Conservation (phyloP, 2,888 invertebrate genomes). For the Callyntrura guangdongensis region DNA sequence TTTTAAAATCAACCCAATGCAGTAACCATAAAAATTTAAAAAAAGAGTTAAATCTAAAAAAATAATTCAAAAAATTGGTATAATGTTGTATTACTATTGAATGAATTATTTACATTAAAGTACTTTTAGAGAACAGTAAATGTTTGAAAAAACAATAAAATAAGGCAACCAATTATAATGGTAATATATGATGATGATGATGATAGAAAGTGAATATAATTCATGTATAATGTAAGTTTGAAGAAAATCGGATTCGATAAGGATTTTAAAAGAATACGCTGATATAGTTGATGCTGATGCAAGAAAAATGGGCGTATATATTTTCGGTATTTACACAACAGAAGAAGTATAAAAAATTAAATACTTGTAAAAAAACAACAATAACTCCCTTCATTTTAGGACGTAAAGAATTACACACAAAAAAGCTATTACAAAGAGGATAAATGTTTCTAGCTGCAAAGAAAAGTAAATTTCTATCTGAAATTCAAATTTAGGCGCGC, state of each 20-base stretch:
- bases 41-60: no score
- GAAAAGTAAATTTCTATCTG: no score
- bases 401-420: no score
- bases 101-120: no score
- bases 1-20: no score
- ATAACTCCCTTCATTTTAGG: no score
- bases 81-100: no score
- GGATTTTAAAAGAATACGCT: neutral
- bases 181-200: neutral
- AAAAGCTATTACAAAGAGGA: no score
- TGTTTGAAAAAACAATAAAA: neutral
- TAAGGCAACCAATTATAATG: neutral
- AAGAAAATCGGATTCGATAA: neutral
- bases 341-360: neutral
- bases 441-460: no score
- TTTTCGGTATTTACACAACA: conserved; percentile 9
- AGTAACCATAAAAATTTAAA: neutral
- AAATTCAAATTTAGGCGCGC: no score
- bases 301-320: conserved; percentile 29
- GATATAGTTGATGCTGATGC: neutral
- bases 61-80: neutral
- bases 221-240: neutral
- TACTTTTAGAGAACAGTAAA: no score
- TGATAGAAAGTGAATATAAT: neutral
- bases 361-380: neutral